Base-by-base conservation (phyloP, 2,797 vertebrate species). In the Podarcis siculus region DNA sequence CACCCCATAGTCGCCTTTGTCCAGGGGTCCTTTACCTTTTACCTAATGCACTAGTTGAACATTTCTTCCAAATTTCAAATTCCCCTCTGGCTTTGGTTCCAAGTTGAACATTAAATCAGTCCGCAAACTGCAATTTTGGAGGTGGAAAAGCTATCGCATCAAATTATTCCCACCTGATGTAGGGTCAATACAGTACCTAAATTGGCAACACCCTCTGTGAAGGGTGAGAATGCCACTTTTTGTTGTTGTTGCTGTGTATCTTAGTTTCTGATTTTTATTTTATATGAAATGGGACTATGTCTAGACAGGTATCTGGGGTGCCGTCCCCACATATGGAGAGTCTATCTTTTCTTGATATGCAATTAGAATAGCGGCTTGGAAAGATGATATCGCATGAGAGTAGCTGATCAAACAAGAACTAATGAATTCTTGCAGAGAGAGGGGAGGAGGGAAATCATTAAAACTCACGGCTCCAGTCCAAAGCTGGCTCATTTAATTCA, bases 151-250 rank as follows among this genome's bases (percentile, higher is more conserved):
- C 82, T 1, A 69, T 91, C 75, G 91, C 58, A 25, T 58, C 83
- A 95, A 93, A 94, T 94, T 94, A 95, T 92, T 91, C 90, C 83
- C 13, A 84, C 83, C 78, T 73, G 78, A 55, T 87, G 86, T 86
- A 92, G 88, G 88, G 87, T 95, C 90, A 94, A 81, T 93, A 90
- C 83, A 87, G 83, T 90, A 92, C 94, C 94, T 87, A 93, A 69
- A 92, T 83, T 94, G 58, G n/a, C 88, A 87, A 92, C 82, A 75
- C 37, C 66, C 72, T 89, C 90, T 93, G 84, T 79, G 78, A 91
- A 89, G 92, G 82, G 73, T 71, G 73, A 90, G 72, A 73, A 35
- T 35, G 35, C 80, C 94, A 91, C 86, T 67, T 71, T 72, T 95
- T 91, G 85, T 92, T 95, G 96, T 87, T 90, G 91, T 92, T 94